Evolutionary conservation across 1,140 invertebrate genomes (phyloP).

Genomic region (Aplysia californica): DNA sequence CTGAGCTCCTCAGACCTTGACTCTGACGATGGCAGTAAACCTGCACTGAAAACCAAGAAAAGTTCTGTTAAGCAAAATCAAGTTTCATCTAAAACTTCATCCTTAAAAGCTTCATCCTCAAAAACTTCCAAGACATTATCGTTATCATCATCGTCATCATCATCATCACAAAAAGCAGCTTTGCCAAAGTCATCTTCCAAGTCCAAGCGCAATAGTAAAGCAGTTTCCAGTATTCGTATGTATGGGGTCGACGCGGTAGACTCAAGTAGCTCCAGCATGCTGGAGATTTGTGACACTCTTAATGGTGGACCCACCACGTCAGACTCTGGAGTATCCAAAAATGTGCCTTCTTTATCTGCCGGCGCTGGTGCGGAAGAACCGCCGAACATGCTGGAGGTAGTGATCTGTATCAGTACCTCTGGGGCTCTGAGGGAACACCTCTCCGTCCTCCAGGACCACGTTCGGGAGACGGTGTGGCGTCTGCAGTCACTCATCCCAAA

Average conservation of each 20-base stretch:
- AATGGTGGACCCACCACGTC: background rate
- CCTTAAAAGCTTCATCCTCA: too few relatives aligned
- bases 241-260: background rate
- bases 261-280: background rate
- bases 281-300: conserved; percentile 16
- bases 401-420: conserved; percentile 25
- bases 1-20: background rate
- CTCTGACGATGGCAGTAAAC: background rate
- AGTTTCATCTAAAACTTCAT: background rate
- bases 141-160: background rate
- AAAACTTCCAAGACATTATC: background rate
- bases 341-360: background rate
- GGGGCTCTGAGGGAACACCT: conserved; percentile 22
- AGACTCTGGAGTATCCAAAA: background rate
- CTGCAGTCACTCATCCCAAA: conserved; percentile 23
- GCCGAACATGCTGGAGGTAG: conserved; percentile 24
- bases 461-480: conserved; percentile 15
- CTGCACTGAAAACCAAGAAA: background rate
- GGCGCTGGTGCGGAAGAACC: background rate
- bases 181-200: background rate
- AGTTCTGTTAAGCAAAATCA: background rate
- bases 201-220: background rate
- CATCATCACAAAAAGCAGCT: background rate
- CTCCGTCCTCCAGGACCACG: conserved; percentile 16
- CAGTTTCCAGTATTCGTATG: background rate